Base-by-base conservation (phyloP, 2,797 vertebrate genomes). In the Odontamblyopus rebecca region DNA sequence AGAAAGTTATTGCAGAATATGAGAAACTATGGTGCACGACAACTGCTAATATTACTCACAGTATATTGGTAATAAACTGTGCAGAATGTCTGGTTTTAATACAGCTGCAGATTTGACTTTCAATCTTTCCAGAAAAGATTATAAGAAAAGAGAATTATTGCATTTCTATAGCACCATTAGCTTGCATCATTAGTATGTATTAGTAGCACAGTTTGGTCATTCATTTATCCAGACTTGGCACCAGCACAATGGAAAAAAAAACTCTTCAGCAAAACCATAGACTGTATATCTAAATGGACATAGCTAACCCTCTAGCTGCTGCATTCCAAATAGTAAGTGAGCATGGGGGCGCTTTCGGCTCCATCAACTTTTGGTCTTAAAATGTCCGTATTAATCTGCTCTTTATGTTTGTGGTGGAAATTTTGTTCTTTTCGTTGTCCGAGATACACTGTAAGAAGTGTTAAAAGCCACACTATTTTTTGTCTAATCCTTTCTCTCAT, bases 1-100 rank as follows among this genome's bases (percentile, higher is more conserved):
- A 68, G 51, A 67, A 56, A 80, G 19, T 64, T 64, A 41, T 44
- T 38, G n/a, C 32, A 64, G 23, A 35, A 44, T 19, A 8, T 61
- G 29, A 61, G 16, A 61, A n/a, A 61, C 54, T 38, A 18, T 29
- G 16, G 3, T 9, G 61, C 18, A 62, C 30, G 18, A 62, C 30
- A 9, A 19, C 61, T 19, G 61, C 61, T 30, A 8, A 8, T 12
- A 62, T 38, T n/a, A 62, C 30, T 38, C 61, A n/a, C 18, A 8
- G 16, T 62, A 32, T 62, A 60, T 59, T 59, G 26, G 56, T 27
- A 29, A 59, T 59, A 59, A 59, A 59, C 59, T 6, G 15, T 30
- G 59, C 30, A 18, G 30, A 62, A 62, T 32, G 60, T 61, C 18
- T 35, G 29, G 27, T 29, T 61, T 32, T 61, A 32, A 30, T 61